Evolutionary conservation across 64 coral and sea anemone species (phyloP).

Genomic region (Pocillopora damicornis): DNA sequence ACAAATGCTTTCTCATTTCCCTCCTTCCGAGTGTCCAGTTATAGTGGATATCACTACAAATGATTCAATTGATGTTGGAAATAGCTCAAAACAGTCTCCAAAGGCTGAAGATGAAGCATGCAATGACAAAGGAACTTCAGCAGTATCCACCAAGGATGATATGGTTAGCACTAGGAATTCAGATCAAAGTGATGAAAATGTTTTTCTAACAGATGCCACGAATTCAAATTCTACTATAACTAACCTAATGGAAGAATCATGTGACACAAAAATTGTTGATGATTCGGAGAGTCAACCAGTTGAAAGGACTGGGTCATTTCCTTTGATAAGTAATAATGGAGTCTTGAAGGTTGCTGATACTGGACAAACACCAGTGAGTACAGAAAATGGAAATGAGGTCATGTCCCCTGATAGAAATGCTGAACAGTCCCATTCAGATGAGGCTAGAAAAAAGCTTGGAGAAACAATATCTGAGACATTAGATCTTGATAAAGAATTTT

Average conservation of each 20-base stretch:
- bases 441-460: background rate
- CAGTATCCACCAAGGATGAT: background rate
- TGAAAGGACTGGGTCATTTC: slow-evolving; percentile 3
- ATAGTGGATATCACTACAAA: slow-evolving; percentile 3
- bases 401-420: background rate
- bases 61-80: background rate
- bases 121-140: background rate
- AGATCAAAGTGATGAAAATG: background rate
- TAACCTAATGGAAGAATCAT: too few species aligned
- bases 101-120: background rate
- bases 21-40: slow-evolving; percentile 23
- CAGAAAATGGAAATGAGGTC: slow-evolving; percentile 5
- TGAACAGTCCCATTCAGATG: background rate
- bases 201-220: background rate
- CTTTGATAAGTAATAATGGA: background rate
- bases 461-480: background rate
- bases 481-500: background rate
- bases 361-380: background rate
- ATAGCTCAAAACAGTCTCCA: background rate
- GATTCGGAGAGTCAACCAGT: background rate
- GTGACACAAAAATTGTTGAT: background rate
- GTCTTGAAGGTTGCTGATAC: background rate
- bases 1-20: slow-evolving; percentile 8
- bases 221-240: background rate
- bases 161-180: background rate